Evolutionary conservation across 2,888 invertebrate genomes (phyloP), one percentile per base, ranked within the genome.

Genomic region (Lottia gigantea): DNA sequence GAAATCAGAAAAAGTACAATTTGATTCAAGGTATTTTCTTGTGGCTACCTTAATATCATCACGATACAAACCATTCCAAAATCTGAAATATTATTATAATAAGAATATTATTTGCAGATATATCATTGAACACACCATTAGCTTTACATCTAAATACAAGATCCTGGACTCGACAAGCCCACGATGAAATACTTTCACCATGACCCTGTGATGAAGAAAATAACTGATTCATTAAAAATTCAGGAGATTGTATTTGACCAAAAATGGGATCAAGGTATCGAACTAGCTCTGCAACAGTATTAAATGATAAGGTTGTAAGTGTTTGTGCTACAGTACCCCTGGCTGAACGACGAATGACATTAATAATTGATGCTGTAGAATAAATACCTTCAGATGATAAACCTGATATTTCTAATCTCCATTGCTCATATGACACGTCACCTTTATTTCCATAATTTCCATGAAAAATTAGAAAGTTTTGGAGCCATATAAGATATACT

Each of bases 151-250:
- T 55, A 55, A 14, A 55, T 19, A 19, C 19, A 55, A 55, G n/a
- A 55, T 55, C 55, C 55, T 55, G 55, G n/a, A 55, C n/a, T 55
- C 55, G n/a, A 55, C 55, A 19, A 15, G 55, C 49, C 55, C 55
- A 55, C 12, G 55, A 55, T 19, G 55, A 55, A 55, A 55, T 55
- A 4, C 55, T 55, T 55, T 55, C 55, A 19, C 8, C 19, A 55
- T 8, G 11, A 19, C n/a, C n/a, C 55, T 55, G 19, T 55, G 55
- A 55, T 15, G 55, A 19, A 19, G 19, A 55, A 49, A 19, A 49
- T 49, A 49, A 49, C 6, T 19, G 49, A 16, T 19, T 49, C 49
- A 49, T 12, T 49, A 19, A 55, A 55, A n/a, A 55, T 55, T 55
- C 55, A 15, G n/a, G n/a, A 11, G 55, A 55, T 19, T 19, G 12